phyloP scores from a whole-genome alignment of 2,888 invertebrate genomes.

The Rhodophaea formosa region DNA sequence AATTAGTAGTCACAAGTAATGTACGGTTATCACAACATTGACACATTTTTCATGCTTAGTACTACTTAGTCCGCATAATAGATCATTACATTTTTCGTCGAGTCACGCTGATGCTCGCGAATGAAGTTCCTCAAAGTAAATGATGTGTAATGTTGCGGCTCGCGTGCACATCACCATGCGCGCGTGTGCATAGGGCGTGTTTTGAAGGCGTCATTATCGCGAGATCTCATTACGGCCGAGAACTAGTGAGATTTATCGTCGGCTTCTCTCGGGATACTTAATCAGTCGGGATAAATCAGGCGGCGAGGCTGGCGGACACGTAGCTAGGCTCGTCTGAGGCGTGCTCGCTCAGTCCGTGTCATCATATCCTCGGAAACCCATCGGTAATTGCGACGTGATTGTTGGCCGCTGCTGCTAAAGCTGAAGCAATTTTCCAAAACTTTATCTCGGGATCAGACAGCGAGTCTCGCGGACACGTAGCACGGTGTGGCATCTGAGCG shows the following conservation, averaged over 20 bases:
- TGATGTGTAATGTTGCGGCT: not conserved
- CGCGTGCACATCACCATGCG: not conserved
- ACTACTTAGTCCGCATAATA: not conserved
- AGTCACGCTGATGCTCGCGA: not conserved
- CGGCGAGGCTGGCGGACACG: not conserved
- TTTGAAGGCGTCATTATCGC: not conserved
- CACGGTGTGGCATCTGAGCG: too few species aligned
- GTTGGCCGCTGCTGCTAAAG: not conserved
- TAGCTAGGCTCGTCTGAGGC: not conserved
- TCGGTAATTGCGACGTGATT: not conserved
- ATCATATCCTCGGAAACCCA: not conserved
- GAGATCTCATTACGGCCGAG: conserved; percentile 15
- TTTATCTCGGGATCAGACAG: too few species aligned
- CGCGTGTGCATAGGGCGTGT: not conserved
- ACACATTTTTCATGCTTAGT: conserved; percentile 22
- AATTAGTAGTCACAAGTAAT: not conserved
- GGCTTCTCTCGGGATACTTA: not conserved
- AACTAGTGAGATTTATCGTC: conserved; percentile 5
- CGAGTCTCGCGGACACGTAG: too few species aligned
- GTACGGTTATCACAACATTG: conserved; percentile 13
- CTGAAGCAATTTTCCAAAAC: not conserved
- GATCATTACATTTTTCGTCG: not conserved
- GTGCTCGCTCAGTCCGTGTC: conserved; percentile 1
- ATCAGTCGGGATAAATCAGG: conserved; percentile 8
- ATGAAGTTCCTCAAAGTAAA: not conserved